Conservation (phyloP, 2,797 vertebrate genomes). For the Eupleurogrammus muticus region DNA sequence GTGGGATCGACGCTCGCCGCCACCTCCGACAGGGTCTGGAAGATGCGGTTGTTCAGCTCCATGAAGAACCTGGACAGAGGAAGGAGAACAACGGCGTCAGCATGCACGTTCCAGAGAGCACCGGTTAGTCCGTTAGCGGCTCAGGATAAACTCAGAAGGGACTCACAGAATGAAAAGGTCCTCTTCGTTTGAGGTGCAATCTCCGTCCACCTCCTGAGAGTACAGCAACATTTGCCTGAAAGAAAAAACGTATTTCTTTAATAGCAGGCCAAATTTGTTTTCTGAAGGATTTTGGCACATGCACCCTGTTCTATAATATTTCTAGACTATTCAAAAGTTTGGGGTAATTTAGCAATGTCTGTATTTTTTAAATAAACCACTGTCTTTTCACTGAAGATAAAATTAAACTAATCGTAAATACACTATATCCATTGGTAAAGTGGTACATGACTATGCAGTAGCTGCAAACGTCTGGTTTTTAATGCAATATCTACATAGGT, state of each 20-base stretch:
- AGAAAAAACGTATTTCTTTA: constrained; percentile 10
- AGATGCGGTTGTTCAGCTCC: constrained; percentile 98
- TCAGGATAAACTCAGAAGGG: background rate
- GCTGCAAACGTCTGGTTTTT: no score
- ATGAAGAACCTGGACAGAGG: constrained; percentile 92
- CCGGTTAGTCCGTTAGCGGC: background rate
- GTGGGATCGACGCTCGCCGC: constrained; percentile 93
- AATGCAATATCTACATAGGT: no score
- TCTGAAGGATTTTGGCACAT: background rate
- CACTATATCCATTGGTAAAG: no score
- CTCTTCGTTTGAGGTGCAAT: constrained; percentile 94
- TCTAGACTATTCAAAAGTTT: no score
- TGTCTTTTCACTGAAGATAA: no score
- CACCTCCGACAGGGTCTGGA: constrained; percentile 95
- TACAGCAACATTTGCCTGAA: constrained; percentile 95
- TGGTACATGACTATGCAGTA: no score
- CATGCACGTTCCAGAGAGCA: background rate
- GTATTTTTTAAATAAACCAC: no score
- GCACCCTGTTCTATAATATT: background rate
- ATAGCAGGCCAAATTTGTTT: background rate
- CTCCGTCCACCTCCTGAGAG: constrained; percentile 94
- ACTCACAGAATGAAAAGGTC: constrained; percentile 99
- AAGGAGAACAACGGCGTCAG: constrained; percentile 3
- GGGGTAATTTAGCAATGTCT: no score
- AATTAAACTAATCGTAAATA: no score